phyloP scores from a whole-genome alignment of 2,797 vertebrate species.

The Knipowitschia caucasica region DNA sequence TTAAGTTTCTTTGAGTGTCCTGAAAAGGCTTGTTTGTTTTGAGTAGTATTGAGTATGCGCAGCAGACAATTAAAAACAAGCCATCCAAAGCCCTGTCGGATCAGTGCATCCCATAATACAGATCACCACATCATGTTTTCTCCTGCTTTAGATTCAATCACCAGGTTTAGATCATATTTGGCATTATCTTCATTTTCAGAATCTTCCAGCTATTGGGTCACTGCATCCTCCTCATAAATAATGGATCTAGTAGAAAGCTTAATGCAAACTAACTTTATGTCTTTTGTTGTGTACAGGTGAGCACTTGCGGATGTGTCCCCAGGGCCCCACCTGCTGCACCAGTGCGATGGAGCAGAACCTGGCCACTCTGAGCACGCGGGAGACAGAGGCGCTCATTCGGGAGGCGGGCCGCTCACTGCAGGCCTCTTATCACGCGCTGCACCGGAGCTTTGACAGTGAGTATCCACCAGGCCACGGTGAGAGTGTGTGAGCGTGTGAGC shows the following conservation, averaged over 20 bases:
- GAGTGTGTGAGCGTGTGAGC: constrained; percentile 10
- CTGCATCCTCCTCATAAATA: too few species aligned
- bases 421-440: constrained; percentile 78
- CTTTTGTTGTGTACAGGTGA: constrained; percentile 76
- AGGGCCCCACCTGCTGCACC: constrained; percentile 93
- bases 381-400: constrained; percentile 86
- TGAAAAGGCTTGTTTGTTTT: too few species aligned
- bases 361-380: constrained; percentile 77
- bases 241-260: too few species aligned
- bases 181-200: background rate
- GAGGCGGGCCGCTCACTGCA: constrained; percentile 86
- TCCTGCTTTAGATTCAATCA: too few species aligned
- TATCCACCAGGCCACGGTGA: background rate
- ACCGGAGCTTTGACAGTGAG: constrained; percentile 90
- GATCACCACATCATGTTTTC: too few species aligned
- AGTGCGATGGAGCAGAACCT: constrained; percentile 92
- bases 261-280: background rate
- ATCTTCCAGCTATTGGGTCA: background rate
- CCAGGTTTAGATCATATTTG: too few species aligned
- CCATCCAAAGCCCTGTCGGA: too few species aligned
- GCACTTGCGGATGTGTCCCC: constrained; percentile 90
- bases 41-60: too few species aligned
- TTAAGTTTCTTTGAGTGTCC: too few species aligned
- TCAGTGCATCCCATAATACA: too few species aligned
- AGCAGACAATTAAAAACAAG: too few species aligned